Percentiles rank a stretch among this genome's conserved stretches.
These are phyloP conservation scores for Zaprionus africanus DNA, from an alignment of 1,140 invertebrate species.

Conservation along the genomic window DNA sequence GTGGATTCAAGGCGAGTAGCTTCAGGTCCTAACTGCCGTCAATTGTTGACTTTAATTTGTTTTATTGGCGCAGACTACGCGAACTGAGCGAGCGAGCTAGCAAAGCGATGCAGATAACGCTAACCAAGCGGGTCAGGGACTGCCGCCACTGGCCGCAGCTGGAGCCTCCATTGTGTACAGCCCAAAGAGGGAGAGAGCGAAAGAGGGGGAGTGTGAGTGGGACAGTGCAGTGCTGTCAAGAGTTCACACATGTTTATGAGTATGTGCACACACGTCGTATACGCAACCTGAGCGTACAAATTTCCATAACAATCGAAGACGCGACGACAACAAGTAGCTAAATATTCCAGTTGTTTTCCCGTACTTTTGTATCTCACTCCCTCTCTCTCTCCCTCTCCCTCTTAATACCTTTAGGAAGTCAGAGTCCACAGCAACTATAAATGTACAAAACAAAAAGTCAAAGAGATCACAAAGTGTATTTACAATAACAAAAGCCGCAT, in stretches of 20 bases:
- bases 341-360: constrained; percentile 19
- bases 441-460: constrained; percentile 40
- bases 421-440: constrained; percentile 19
- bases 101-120: constrained; percentile 62
- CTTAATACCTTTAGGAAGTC: constrained; percentile 83
- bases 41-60: constrained; percentile 80
- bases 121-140: constrained; percentile 75
- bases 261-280: constrained; percentile 74
- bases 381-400: constrained; percentile 10
- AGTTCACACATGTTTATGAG: constrained; percentile 53
- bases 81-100: background rate
- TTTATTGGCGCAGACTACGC: constrained; percentile 64
- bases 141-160: constrained; percentile 33
- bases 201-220: background rate
- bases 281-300: constrained; percentile 69
- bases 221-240: constrained; percentile 2
- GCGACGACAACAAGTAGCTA: constrained; percentile 65
- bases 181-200: background rate
- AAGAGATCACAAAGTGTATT: constrained; percentile 56
- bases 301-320: constrained; percentile 67
- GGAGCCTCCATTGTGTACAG: constrained; percentile 43
- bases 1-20: constrained; percentile 77
- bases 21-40: constrained; percentile 80
- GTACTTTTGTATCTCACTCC: constrained; percentile 19
- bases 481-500: constrained; percentile 66